These are phyloP conservation scores for Marasmarcha lunaedactyla DNA, from an alignment of 2,888 invertebrate species.

Conservation along the genomic window DNA sequence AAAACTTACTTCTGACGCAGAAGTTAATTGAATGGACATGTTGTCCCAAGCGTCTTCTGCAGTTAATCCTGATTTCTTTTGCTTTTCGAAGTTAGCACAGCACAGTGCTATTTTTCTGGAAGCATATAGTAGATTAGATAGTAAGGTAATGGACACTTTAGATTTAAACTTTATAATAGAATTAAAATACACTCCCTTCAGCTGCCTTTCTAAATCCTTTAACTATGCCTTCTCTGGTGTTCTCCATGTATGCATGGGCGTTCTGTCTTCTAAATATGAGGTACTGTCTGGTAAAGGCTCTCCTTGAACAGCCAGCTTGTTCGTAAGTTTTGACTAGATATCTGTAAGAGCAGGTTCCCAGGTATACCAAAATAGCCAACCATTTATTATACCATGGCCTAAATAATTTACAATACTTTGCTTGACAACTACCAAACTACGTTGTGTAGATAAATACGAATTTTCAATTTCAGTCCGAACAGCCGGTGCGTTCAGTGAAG, in stretches of 20 bases:
- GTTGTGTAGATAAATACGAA: no score
- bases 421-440: no score
- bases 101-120: slow-evolving; percentile 77
- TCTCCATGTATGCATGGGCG: slow-evolving; percentile 31
- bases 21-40: slow-evolving; percentile 83
- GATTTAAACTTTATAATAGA: no score
- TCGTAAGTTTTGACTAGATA: slow-evolving; percentile 85
- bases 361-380: no score
- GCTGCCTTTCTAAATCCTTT: slow-evolving; percentile 72
- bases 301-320: slow-evolving; percentile 69
- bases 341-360: slow-evolving; percentile 32
- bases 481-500: no score
- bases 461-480: no score
- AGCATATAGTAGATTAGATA: background rate
- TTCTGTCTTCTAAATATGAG: slow-evolving; percentile 35
- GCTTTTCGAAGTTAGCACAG: slow-evolving; percentile 74
- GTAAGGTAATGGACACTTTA: no score
- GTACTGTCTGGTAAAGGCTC: slow-evolving; percentile 74
- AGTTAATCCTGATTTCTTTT: slow-evolving; percentile 71
- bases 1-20: slow-evolving; percentile 83
- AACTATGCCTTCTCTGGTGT: slow-evolving; percentile 63
- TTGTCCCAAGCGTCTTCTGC: slow-evolving; percentile 89
- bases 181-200: slow-evolving; percentile 54
- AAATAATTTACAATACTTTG: no score
- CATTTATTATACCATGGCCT: no score